These are phyloP conservation scores for Campopleginae sp. DNA, from an alignment of 2,888 invertebrate genomes.

Conservation along the genomic window DNA sequence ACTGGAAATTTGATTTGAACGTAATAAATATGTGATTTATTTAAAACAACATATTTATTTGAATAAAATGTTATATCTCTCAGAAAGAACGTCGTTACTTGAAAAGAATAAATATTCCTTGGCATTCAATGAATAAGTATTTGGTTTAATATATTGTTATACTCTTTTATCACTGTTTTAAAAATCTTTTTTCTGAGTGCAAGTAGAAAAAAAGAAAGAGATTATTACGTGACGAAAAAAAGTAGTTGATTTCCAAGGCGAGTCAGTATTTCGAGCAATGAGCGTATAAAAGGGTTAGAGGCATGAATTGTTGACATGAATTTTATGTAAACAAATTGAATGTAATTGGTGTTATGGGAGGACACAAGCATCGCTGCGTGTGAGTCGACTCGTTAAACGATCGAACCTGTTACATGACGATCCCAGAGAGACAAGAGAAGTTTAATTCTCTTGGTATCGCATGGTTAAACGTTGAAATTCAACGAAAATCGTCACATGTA, in stretches of 20 bases:
- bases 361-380: neutral
- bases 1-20: no score
- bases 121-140: no score
- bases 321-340: neutral
- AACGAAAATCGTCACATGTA: conserved; percentile 61
- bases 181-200: no score
- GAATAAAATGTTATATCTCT: no score
- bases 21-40: no score
- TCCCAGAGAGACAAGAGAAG: conserved; percentile 8
- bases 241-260: neutral
- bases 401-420: conserved; percentile 19
- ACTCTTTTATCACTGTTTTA: no score
- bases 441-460: conserved; percentile 55
- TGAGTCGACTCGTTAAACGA: conserved; percentile 5
- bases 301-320: neutral
- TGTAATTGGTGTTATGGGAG: neutral
- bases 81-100: no score
- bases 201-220: neutral
- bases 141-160: no score
- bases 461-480: conserved; percentile 35
- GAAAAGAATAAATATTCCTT: no score
- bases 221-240: neutral
- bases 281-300: neutral
- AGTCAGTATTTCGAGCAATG: neutral
- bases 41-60: no score